Conservation (phyloP, 2,113 vertebrate genomes). For the Stigmatopora nigra region DNA sequence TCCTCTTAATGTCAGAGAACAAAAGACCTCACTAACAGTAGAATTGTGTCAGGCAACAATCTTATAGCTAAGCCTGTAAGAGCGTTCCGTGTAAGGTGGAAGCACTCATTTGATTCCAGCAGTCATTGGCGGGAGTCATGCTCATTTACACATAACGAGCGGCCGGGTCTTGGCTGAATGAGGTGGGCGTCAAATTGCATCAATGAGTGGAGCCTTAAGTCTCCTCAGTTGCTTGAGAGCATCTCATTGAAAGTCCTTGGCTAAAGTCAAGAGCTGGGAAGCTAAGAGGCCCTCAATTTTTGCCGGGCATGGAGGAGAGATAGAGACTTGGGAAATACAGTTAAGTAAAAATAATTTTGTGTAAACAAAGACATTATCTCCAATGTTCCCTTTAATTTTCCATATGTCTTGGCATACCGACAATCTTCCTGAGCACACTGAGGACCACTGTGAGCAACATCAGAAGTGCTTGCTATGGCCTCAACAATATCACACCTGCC, state of each 20-base stretch:
- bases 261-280: conserved; percentile 36
- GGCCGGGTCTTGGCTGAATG: conserved; percentile 35
- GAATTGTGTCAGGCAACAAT: conserved; percentile 31
- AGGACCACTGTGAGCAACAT: no score
- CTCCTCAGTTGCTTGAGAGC: conserved; percentile 50
- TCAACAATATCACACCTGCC: no score
- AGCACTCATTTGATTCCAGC: conserved; percentile 31
- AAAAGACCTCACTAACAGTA: conserved; percentile 24
- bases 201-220: conserved; percentile 55
- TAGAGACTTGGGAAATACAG: conserved; percentile 26
- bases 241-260: conserved; percentile 45
- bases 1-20: conserved; percentile 38
- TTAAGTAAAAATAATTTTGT: conserved; percentile 25
- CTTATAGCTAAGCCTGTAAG: conserved; percentile 40
- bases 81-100: conserved; percentile 47
- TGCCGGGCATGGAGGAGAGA: conserved; percentile 26
- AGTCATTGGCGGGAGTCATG: conserved; percentile 33
- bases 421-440: no score
- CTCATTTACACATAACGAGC: conserved; percentile 59
- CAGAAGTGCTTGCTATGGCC: no score
- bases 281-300: conserved; percentile 46
- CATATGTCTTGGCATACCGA: no score
- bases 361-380: conserved; percentile 37
- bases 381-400: no score
- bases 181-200: conserved; percentile 46